Evolutionary conservation across 2,797 vertebrate species (phyloP).

Genomic region (Setipinna tenuifilis): DNA sequence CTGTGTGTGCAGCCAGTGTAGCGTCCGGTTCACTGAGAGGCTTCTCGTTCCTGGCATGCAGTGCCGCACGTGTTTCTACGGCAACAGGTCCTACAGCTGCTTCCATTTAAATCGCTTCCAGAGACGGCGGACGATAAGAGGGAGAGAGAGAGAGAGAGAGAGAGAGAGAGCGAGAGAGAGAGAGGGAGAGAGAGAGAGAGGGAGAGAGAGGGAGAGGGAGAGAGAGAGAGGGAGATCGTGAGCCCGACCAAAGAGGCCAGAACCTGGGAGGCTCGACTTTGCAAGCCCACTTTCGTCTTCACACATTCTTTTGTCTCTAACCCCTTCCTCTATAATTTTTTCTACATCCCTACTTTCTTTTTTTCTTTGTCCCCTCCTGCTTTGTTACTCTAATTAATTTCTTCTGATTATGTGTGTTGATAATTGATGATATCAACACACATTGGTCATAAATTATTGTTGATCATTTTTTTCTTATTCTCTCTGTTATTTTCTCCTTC

Average conservation of each 20-base stretch:
- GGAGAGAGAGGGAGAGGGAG: not conserved
- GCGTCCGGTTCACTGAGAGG: constrained; percentile 1
- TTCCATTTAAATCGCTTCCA: not conserved
- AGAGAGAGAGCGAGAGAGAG: not conserved
- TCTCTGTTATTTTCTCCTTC: not conserved
- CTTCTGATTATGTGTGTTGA: not conserved
- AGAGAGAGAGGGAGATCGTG: not conserved
- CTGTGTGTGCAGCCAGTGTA: not conserved
- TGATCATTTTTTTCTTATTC: not conserved
- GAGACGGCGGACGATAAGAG: not conserved
- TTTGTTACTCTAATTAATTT: not conserved
- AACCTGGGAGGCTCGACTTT: not conserved
- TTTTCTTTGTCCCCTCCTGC: not conserved
- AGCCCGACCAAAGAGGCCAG: not conserved
- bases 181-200: not conserved
- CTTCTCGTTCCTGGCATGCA: not conserved
- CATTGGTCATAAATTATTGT: too few species aligned
- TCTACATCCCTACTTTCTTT: not conserved
- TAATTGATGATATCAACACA: not conserved
- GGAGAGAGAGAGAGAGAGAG: not conserved
- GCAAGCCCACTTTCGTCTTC: not conserved
- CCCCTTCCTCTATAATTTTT: not conserved
- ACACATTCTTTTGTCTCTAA: not conserved
- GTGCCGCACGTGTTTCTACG: not conserved
- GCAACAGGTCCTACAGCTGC: constrained; percentile 13